Base-by-base conservation (phyloP, 1,140 invertebrate genomes). In the Nebria ingens region DNA sequence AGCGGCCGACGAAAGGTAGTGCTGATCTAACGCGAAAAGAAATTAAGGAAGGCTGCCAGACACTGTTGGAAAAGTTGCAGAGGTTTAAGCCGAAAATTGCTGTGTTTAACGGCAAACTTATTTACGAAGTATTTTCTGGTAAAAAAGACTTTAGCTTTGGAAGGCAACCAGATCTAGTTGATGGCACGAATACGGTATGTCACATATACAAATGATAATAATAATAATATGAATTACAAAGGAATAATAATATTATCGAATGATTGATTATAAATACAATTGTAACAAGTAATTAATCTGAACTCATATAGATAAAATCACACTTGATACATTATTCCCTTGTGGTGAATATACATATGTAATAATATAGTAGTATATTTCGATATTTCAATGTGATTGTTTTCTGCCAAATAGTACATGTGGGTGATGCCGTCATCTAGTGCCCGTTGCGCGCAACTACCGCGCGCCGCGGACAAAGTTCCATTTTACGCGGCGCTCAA, bases 391-490 rank as follows among this genome's bases (percentile, higher is more conserved):
- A n/a, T n/a, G n/a, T n/a, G n/a, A n/a, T n/a, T n/a, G n/a, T n/a
- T n/a, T n/a, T n/a, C n/a, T n/a, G n/a, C 4, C 4, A 29, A 29
- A 34, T 79, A 97, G 93, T 88, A 93, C 69, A 92, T 97, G 77
- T 98, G 91, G 91, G 94, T 97, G 65, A 97, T 97, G 93, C 94
- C 95, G 57, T 97, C 94, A 34, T 97, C 93, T 19, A 95, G 91
- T 69, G 94, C 95, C 29, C 80, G 94, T 56, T 97, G 93, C 75
- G 91, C 93, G 21, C 93, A 97, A 69, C 76, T 97, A 59, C 95
- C 95, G 1, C 80, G 93, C 58, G 93, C 93, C 1, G 88, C 92
- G 1, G 94, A 97, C 74, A 98, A 98, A 74, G 91, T 98, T 29
- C 94, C 94, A 57, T 98, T 97, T 76, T 98, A 97, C 75, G 82